phyloP scores from a whole-genome alignment of 2,888 invertebrate genomes.

The Metacarcinus magister region DNA sequence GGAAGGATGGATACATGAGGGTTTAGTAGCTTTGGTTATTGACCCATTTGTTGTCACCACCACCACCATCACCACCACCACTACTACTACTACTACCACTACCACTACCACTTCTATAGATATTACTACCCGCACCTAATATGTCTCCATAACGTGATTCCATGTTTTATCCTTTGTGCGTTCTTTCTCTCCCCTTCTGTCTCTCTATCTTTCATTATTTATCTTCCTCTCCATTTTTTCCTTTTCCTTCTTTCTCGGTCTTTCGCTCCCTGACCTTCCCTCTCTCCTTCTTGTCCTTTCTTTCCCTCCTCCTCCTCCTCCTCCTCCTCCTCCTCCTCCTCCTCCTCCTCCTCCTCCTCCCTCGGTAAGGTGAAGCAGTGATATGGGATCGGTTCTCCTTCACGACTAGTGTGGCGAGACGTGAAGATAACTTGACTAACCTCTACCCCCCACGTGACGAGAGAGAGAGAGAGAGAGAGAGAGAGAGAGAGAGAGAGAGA shows the following conservation, averaged over 20 bases:
- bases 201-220: background rate
- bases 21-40: background rate
- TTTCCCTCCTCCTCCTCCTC: background rate
- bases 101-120: constrained; percentile 47
- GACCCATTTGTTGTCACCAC: background rate
- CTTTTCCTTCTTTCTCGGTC: background rate
- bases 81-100: constrained; percentile 56
- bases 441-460: background rate
- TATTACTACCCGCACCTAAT: background rate
- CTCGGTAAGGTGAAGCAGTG: background rate
- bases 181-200: background rate
- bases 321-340: background rate
- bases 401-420: background rate
- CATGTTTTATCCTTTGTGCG: no score
- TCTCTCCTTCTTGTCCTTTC: background rate
- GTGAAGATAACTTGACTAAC: background rate
- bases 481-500: constrained; percentile 48
- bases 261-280: background rate
- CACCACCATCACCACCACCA: background rate
- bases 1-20: no score
- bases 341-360: background rate
- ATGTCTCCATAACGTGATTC: no score
- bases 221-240: background rate
- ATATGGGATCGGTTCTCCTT: background rate
- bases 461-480: constrained; percentile 15